These are phyloP conservation scores for Antennarius maculatus DNA, from an alignment of 2,797 vertebrate species.

Conservation along the genomic window DNA sequence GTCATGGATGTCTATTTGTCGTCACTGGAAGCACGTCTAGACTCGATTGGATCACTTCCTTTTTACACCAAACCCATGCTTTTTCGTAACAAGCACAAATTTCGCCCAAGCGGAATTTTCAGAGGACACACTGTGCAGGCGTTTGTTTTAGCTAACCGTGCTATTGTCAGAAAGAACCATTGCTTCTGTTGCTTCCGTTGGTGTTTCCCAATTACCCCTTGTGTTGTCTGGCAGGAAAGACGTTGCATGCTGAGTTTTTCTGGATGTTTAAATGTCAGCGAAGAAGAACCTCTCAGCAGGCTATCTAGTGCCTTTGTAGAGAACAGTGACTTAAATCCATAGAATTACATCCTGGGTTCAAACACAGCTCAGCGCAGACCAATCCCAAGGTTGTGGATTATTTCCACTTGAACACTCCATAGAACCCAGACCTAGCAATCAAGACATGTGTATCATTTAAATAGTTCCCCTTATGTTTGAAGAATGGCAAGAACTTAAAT, in stretches of 20 bases:
- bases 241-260: conserved; percentile 13
- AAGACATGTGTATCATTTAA: too few species aligned
- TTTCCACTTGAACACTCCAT: too few species aligned
- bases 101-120: conserved; percentile 19
- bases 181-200: conserved; percentile 22
- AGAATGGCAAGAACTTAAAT: too few species aligned
- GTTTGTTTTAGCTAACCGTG: conserved; percentile 10
- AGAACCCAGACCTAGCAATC: too few species aligned
- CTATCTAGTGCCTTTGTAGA: conserved; percentile 83
- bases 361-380: conserved; percentile 19
- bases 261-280: conserved; percentile 28
- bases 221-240: not conserved
- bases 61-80: conserved; percentile 5
- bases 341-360: conserved; percentile 34
- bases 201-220: conserved; percentile 8
- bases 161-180: conserved; percentile 5
- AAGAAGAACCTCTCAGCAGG: conserved; percentile 64
- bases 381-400: too few species aligned
- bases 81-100: conserved; percentile 28
- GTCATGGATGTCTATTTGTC: conserved; percentile 71
- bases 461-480: too few species aligned
- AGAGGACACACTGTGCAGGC: conserved; percentile 28
- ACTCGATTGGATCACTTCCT: conserved; percentile 38
- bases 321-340: conserved; percentile 60
- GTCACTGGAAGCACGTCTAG: conserved; percentile 37